Percentiles rank a stretch among this genome's conserved stretches.
Evolutionary conservation across 2,797 vertebrate species (phyloP).

Genomic region (Sebastes flavidus): DNA sequence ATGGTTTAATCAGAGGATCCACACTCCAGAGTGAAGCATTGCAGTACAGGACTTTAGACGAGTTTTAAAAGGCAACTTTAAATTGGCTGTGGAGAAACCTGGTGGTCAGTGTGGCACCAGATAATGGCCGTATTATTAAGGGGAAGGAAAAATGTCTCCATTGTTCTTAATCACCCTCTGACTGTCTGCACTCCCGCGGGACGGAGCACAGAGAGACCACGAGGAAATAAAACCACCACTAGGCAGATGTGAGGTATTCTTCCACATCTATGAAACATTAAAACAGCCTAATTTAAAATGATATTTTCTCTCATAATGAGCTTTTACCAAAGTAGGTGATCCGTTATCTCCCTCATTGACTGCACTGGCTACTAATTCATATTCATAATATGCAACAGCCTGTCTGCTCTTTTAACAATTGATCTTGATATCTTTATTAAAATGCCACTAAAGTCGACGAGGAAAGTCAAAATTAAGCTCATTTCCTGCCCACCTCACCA

Average conservation of each 20-base stretch:
- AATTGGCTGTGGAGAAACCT: slow-evolving; percentile 47
- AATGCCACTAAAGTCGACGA: slow-evolving; percentile 40
- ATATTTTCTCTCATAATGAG: slow-evolving; percentile 22
- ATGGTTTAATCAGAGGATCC: slow-evolving; percentile 33
- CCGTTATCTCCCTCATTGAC: neutral
- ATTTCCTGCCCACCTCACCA: neutral
- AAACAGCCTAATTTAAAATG: slow-evolving; percentile 23
- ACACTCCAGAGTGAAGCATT: neutral
- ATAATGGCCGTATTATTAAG: slow-evolving; percentile 57
- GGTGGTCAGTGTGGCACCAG: slow-evolving; percentile 37
- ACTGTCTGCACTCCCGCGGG: neutral
- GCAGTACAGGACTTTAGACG: slow-evolving; percentile 12
- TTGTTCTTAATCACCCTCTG: slow-evolving; percentile 40
- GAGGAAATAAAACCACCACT: slow-evolving; percentile 26
- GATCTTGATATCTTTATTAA: slow-evolving; percentile 34
- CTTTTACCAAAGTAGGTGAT: slow-evolving; percentile 19
- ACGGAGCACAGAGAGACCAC: neutral
- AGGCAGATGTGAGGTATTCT: slow-evolving; percentile 33
- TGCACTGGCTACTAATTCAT: slow-evolving; percentile 11
- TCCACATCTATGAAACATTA: slow-evolving; percentile 38
- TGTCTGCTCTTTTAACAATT: slow-evolving; percentile 20
- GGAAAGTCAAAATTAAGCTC: neutral
- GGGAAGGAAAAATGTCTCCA: slow-evolving; percentile 27
- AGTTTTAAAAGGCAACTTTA: slow-evolving; percentile 50
- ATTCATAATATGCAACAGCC: slow-evolving; percentile 19